Evolutionary conservation across 1,140 invertebrate species (phyloP).

Genomic region (Drosophila yakuba): DNA sequence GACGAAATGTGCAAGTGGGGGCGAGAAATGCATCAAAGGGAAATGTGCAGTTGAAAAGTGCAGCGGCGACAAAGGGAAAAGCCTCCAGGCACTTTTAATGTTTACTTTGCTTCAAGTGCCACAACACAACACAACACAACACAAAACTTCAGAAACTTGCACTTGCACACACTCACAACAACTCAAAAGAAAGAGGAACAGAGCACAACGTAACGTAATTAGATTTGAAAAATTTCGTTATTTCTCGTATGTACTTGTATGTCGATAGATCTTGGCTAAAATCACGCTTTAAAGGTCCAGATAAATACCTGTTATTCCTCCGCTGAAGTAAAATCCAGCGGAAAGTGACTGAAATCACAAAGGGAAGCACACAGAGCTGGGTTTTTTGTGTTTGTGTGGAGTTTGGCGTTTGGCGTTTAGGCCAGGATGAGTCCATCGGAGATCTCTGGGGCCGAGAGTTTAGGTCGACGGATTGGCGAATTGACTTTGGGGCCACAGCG

Average conservation of each 20-base stretch:
- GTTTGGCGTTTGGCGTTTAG: not conserved
- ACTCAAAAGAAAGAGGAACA: no score
- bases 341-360: constrained; percentile 9
- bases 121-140: constrained; percentile 29
- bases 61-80: constrained; percentile 27
- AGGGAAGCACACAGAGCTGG: constrained; percentile 1
- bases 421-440: constrained; percentile 6
- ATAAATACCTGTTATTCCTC: not conserved
- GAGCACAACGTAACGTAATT: not conserved
- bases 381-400: not conserved
- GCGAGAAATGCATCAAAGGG: constrained; percentile 55
- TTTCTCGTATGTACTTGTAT: no score
- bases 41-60: constrained; percentile 46
- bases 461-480: constrained; percentile 34
- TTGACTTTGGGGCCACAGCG: not conserved
- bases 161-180: constrained; percentile 5
- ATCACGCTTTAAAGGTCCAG: not conserved
- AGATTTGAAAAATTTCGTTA: not conserved
- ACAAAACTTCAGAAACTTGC: constrained; percentile 10
- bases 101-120: constrained; percentile 60
- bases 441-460: constrained; percentile 7
- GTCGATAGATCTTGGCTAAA: no score
- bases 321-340: not conserved
- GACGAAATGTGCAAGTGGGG: constrained; percentile 56
- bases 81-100: constrained; percentile 58